These are phyloP conservation scores for Bufo bufo DNA, from an alignment of 2,113 vertebrate genomes.

Conservation along the genomic window DNA sequence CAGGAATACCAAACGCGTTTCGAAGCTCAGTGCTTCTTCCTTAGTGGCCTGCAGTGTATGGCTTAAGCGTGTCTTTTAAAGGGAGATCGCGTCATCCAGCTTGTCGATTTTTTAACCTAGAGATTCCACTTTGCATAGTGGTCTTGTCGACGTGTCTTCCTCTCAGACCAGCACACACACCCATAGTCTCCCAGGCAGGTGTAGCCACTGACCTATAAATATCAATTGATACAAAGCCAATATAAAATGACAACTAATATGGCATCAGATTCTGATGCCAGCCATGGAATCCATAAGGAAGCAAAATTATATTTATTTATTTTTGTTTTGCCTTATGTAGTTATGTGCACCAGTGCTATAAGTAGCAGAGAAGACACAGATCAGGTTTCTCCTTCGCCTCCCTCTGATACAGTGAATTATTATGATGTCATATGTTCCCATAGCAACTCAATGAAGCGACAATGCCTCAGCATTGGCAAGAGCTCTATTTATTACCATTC, in stretches of 20 bases:
- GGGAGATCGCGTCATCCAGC: no score
- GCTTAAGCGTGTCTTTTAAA: no score
- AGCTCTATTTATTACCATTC: background rate
- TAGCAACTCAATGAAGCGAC: background rate
- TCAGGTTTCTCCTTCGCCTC: background rate
- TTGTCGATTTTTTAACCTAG: no score
- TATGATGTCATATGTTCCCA: background rate
- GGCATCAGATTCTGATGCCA: background rate
- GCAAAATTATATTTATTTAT: background rate
- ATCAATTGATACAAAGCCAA: background rate
- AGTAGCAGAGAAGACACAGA: background rate
- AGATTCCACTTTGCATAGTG: no score
- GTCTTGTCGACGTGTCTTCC: no score
- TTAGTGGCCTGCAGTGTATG: no score
- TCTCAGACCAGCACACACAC: no score
- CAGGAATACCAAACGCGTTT: no score
- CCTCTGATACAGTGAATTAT: background rate
- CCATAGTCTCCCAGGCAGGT: no score
- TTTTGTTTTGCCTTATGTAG: background rate
- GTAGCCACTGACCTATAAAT: background rate
- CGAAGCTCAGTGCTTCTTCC: no score
- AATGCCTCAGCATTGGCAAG: background rate
- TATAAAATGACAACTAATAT: background rate
- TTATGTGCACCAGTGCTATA: background rate
- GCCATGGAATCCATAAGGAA: background rate